Evolutionary conservation across 2,113 vertebrate genomes (phyloP).

Genomic region (Oncorhynchus tshawytscha): DNA sequence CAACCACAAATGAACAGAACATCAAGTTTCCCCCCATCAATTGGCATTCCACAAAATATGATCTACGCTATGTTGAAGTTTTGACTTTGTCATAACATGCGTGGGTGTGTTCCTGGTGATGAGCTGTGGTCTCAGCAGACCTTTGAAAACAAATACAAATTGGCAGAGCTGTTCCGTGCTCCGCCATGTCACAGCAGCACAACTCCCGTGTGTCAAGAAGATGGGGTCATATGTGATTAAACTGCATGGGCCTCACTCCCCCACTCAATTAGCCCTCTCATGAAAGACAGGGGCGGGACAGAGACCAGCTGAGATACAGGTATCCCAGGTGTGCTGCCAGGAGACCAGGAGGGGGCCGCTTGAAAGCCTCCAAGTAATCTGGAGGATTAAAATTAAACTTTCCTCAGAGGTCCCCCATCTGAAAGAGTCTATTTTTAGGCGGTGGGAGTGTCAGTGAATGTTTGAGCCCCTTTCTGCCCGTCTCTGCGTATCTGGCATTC

Average conservation of each 20-base stretch:
- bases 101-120: not conserved
- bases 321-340: not conserved
- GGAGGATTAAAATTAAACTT: constrained; percentile 47
- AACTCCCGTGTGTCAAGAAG: not conserved
- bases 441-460: constrained; percentile 9
- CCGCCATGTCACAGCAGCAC: too few relatives aligned
- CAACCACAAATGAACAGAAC: not conserved
- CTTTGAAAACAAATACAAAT: not conserved
- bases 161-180: too few relatives aligned
- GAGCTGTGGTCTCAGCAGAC: not conserved
- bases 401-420: constrained; percentile 13
- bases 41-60: not conserved
- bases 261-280: not conserved
- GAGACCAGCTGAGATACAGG: constrained; percentile 9
- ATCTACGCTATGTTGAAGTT: not conserved
- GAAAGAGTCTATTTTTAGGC: constrained; percentile 31
- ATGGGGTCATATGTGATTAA: not conserved
- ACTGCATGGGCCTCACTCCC: not conserved
- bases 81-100: not conserved
- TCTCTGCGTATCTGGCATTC: constrained; percentile 12
- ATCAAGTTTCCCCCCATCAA: not conserved
- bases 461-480: not conserved
- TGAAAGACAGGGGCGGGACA: not conserved
- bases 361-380: constrained; percentile 33
- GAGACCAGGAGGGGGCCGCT: constrained; percentile 45